These are phyloP conservation scores for Gadus chalcogrammus DNA, from an alignment of 2,113 vertebrate species.

Conservation along the genomic window DNA sequence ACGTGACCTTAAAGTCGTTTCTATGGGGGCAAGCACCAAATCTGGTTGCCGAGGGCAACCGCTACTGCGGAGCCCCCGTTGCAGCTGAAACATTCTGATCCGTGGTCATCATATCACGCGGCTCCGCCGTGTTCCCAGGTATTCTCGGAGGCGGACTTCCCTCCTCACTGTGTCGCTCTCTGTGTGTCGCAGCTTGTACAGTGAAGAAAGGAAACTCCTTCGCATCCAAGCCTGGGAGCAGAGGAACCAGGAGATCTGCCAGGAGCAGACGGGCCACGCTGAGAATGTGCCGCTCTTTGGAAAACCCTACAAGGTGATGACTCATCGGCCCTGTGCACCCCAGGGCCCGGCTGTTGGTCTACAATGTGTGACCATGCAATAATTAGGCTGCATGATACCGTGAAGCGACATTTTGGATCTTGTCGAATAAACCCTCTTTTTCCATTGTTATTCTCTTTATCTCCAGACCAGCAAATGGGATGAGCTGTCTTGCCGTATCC, in stretches of 20 bases:
- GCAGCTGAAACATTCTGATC: too few species aligned
- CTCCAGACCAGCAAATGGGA: slow-evolving; percentile 87
- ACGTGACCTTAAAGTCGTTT: too few species aligned
- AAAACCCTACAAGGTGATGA: slow-evolving; percentile 89
- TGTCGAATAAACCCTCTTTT: background rate
- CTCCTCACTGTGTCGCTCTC: slow-evolving; percentile 9
- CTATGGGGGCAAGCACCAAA: too few species aligned
- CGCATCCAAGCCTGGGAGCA: slow-evolving; percentile 86
- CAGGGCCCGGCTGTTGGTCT: too few species aligned
- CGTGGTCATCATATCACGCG: too few species aligned
- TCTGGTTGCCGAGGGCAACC: too few species aligned
- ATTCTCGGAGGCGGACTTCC: too few species aligned
- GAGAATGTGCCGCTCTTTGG: slow-evolving; percentile 84
- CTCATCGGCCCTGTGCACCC: background rate
- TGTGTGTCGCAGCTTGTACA: slow-evolving; percentile 74
- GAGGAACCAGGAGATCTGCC: slow-evolving; percentile 82
- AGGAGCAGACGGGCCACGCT: slow-evolving; percentile 72
- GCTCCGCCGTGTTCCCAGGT: too few species aligned
- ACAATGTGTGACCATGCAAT: too few species aligned
- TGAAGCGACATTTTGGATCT: background rate
- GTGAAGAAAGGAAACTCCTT: slow-evolving; percentile 88
- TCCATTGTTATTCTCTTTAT: background rate
- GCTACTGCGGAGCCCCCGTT: too few species aligned
- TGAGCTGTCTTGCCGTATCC: slow-evolving; percentile 88
- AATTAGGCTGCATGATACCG: too few species aligned